Evolutionary conservation across 2,113 vertebrate species (phyloP).

Genomic region (Onychostoma macrolepis): DNA sequence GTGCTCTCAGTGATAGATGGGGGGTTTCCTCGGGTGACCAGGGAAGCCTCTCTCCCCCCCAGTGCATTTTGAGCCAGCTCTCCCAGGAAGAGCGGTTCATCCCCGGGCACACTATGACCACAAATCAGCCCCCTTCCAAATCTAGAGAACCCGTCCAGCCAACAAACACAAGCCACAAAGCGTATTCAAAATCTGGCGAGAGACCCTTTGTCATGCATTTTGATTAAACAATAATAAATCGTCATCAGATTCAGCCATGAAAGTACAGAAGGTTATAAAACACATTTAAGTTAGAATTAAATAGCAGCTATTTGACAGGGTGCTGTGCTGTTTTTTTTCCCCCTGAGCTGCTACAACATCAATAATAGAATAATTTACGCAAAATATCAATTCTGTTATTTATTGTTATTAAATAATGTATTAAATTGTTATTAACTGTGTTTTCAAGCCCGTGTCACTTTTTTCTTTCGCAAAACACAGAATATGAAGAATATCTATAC

Average conservation of each 20-base stretch:
- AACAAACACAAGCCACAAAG: slow-evolving; percentile 4
- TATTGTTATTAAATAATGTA: no score
- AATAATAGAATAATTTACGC: neutral
- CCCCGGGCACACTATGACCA: neutral
- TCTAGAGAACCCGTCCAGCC: neutral
- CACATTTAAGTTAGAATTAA: neutral
- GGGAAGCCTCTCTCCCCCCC: slow-evolving; percentile 37
- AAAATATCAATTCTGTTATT: neutral
- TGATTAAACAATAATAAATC: neutral
- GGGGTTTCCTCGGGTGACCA: slow-evolving; percentile 74
- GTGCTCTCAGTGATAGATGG: slow-evolving; percentile 43
- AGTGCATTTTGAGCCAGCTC: slow-evolving; percentile 1
- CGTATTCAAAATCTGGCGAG: neutral
- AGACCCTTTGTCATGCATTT: neutral
- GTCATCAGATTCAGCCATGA: neutral
- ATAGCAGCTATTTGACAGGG: neutral
- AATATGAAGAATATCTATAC: no score
- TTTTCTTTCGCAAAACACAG: neutral
- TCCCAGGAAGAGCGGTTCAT: slow-evolving; percentile 2
- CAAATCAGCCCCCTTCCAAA: slow-evolving; percentile 5
- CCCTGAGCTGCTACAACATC: neutral
- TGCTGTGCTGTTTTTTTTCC: neutral
- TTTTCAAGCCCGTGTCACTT: neutral
- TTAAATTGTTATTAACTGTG: no score
- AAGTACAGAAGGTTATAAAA: neutral